Evolutionary conservation across 1,140 invertebrate genomes (phyloP), one percentile per base, ranked within the genome.

Genomic region (Plutomurus gul): DNA sequence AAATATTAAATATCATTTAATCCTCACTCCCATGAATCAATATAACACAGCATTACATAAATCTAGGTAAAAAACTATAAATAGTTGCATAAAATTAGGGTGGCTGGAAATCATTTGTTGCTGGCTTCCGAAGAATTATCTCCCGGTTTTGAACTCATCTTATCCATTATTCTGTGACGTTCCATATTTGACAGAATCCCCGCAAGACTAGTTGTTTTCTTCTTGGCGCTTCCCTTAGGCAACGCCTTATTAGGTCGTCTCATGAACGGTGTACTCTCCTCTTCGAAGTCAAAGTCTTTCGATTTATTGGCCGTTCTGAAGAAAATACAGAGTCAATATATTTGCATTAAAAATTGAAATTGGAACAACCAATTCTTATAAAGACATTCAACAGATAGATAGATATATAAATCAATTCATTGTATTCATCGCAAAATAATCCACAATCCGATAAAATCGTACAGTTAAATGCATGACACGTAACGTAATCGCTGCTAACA

Each of bases 211-310:
- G 92, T 92, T 1, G 91, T 92, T 86, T 92, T 92, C 85, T 93
- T 93, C 84, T 93, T 93, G 0, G 92, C 91, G 81, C 91, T 92
- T 5, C 91, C 91, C 82, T 92, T 89, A 16, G 91, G 88, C 5
- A 90, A 90, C 74, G 89, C 40, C 11, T 46, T 90, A 79, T 87
- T 86, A 0, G 90, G 90, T 81, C 91, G 88, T 16, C 89, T 85
- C 7, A 92, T 91, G 75, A 90, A 84, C 79, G 90, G 88, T 22
- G 91, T 88, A 2, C 90, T 91, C 86, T 93, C 92, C 80, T 93
- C 92, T 90, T 92, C 91, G 76, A 93, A 93, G 86, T 93, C 92
- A 85, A 92, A 93, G 84, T 92, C 91, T 0, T 91, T 91, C 83
- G 88, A 87, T 73, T 91, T 90, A 84, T 91, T n/a, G 27, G 75